These are phyloP conservation scores for Drosophila histrio DNA, from an alignment of 2,888 invertebrate genomes.

Conservation along the genomic window DNA sequence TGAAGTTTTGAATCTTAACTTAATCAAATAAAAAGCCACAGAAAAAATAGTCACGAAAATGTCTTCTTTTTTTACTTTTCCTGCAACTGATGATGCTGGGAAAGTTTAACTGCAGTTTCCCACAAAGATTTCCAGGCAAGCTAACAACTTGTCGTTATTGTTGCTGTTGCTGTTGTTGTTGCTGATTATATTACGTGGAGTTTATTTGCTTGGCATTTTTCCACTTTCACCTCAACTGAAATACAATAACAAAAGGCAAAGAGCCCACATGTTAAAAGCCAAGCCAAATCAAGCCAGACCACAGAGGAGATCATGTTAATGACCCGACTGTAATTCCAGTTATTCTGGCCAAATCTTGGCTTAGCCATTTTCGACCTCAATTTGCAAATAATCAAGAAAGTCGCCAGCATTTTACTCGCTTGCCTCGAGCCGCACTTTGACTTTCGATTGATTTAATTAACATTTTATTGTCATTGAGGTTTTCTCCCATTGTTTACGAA, in stretches of 20 bases:
- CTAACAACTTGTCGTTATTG: constrained; percentile 51
- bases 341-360: constrained; percentile 5
- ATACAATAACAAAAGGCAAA: constrained; percentile 1
- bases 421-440: constrained; percentile 27
- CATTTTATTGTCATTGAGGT: constrained; percentile 29
- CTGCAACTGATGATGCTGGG: constrained; percentile 27
- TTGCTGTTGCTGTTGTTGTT: constrained; percentile 9
- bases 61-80: not conserved
- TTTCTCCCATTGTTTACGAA: not conserved
- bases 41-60: not conserved
- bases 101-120: constrained; percentile 52
- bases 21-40: not conserved
- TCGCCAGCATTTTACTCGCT: not conserved
- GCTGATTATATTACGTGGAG: constrained; percentile 64
- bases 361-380: constrained; percentile 5
- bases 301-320: constrained; percentile 32
- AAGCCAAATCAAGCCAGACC: constrained; percentile 14
- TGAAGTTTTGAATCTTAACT: constrained; percentile 33
- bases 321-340: constrained; percentile 17
- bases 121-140: constrained; percentile 27
- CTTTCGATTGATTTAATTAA: constrained; percentile 44
- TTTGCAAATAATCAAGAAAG: constrained; percentile 9
- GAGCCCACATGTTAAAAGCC: constrained; percentile 6
- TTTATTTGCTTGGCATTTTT: constrained; percentile 63
- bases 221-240: constrained; percentile 59